Percentiles rank a stretch among this genome's conserved stretches.
Evolutionary conservation across 2,113 vertebrate species (phyloP).

Genomic region (Hippocampus guttulatus): DNA sequence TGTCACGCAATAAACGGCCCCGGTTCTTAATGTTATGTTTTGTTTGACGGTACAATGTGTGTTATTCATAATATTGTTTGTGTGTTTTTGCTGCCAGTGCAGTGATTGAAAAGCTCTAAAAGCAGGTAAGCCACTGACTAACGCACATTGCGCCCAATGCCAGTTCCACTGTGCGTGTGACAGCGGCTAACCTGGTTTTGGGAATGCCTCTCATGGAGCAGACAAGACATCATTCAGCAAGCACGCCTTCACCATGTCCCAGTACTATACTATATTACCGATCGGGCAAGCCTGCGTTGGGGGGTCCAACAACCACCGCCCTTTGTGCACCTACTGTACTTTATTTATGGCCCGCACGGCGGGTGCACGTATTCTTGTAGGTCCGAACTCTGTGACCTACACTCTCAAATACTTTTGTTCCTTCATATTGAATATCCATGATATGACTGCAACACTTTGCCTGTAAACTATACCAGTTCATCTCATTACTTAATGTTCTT

Average conservation of each 20-base stretch:
- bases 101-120: slow-evolving; percentile 70
- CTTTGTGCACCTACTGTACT: slow-evolving; percentile 29
- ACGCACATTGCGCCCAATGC: slow-evolving; percentile 95
- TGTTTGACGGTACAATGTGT: slow-evolving; percentile 2
- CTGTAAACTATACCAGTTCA: neutral
- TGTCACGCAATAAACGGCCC: neutral
- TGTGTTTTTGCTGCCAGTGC: slow-evolving; percentile 5
- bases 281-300: slow-evolving; percentile 31
- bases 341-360: slow-evolving; percentile 27
- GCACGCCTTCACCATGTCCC: slow-evolving; percentile 23
- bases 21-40: neutral
- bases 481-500: neutral
- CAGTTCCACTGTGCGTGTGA: slow-evolving; percentile 99
- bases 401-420: slow-evolving; percentile 7
- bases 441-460: neutral
- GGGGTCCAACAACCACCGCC: slow-evolving; percentile 33
- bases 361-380: slow-evolving; percentile 9
- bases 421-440: slow-evolving; percentile 25
- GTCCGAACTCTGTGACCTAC: slow-evolving; percentile 10
- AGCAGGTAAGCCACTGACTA: slow-evolving; percentile 99
- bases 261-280: slow-evolving; percentile 12
- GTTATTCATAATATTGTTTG: slow-evolving; percentile 29
- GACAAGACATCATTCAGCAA: slow-evolving; percentile 18
- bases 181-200: slow-evolving; percentile 99
- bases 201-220: slow-evolving; percentile 69